Conservation (phyloP, 2,797 vertebrate species). For the Eulemur coronatus region DNA sequence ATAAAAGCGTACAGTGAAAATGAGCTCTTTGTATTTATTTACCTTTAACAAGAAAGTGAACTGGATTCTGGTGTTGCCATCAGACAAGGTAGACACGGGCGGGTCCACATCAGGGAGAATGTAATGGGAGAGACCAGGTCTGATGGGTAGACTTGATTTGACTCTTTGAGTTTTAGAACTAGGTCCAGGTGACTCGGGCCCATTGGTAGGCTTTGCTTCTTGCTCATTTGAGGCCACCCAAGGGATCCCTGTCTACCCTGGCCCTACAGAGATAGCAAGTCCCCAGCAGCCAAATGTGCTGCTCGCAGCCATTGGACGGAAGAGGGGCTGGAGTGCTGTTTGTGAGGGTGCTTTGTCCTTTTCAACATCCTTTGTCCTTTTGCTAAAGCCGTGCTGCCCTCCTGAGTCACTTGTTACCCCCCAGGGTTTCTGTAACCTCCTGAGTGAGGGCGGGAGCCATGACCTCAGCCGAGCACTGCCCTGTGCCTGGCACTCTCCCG, state of each 20-base stretch:
- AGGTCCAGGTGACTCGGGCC: not conserved
- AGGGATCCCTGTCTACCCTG: not conserved
- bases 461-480: not conserved
- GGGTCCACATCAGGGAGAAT: rapidly evolving
- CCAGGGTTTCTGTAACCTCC: not conserved
- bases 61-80: not conserved
- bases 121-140: not conserved
- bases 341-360: rapidly evolving
- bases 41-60: not conserved
- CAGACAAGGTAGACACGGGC: rapidly evolving
- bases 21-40: not conserved
- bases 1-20: not conserved
- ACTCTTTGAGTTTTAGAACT: not conserved
- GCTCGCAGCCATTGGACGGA: no score
- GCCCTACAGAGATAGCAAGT: not conserved
- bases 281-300: not conserved
- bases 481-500: not conserved
- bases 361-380: not conserved
- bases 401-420: not conserved
- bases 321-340: not conserved
- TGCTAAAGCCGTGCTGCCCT: not conserved
- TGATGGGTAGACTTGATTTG: not conserved
- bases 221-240: not conserved
- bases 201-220: not conserved
- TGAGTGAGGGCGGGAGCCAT: rapidly evolving